Evolutionary conservation across 2,113 vertebrate species (phyloP).

Genomic region (Poeciliopsis retropinna): DNA sequence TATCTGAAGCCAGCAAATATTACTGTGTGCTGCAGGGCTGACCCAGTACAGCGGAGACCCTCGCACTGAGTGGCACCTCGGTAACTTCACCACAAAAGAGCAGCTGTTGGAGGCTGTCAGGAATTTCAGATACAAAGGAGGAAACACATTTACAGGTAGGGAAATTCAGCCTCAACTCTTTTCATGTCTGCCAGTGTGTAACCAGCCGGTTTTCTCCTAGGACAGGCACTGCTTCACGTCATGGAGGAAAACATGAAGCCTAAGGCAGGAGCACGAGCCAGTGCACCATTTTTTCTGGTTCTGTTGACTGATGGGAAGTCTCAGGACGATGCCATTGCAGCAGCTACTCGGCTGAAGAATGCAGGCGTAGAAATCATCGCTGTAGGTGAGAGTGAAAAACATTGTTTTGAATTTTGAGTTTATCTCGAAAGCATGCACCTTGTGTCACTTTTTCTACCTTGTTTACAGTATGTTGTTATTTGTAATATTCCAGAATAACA

Average conservation of each 20-base stretch:
- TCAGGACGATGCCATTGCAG: constrained; percentile 87
- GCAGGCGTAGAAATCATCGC: constrained; percentile 89
- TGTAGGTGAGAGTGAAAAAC: constrained; percentile 82
- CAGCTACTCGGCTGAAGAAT: constrained; percentile 83
- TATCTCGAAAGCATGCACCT: too few species aligned
- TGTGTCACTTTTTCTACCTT: too few species aligned
- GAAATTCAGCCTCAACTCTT: not conserved
- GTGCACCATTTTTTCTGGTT: constrained; percentile 81
- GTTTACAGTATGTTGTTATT: too few species aligned
- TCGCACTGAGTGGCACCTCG: constrained; percentile 92
- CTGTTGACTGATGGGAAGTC: constrained; percentile 94
- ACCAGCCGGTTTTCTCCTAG: constrained; percentile 67
- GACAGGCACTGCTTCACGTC: constrained; percentile 89
- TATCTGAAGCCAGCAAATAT: not conserved
- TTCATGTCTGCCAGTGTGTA: not conserved
- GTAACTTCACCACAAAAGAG: constrained; percentile 81
- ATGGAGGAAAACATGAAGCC: constrained; percentile 86
- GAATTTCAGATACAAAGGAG: constrained; percentile 88
- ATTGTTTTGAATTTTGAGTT: not conserved
- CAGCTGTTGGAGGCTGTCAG: constrained; percentile 86
- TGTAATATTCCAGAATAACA: too few species aligned
- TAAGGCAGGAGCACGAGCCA: constrained; percentile 79
- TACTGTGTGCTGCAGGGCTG: constrained; percentile 79
- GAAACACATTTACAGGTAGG: constrained; percentile 94
- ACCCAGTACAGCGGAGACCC: constrained; percentile 95